Conservation (phyloP, 2,888 invertebrate species). For the Drosophila antonietae region DNA sequence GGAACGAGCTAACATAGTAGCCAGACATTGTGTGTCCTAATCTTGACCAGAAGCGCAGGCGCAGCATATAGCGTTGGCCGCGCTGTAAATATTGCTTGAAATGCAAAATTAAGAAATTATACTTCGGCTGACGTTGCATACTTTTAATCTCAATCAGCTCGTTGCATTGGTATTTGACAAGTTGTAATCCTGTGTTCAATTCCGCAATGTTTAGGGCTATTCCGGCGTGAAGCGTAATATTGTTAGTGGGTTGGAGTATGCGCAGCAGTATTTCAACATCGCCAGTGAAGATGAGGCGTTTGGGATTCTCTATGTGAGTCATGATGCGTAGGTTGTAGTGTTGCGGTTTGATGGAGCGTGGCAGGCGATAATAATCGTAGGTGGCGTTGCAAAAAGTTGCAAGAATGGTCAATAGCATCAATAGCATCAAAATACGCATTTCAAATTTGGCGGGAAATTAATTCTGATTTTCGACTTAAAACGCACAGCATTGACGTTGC, state of each 20-base stretch:
- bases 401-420: conserved; percentile 19
- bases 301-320: conserved; percentile 83
- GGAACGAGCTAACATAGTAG: conserved; percentile 89
- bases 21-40: conserved; percentile 88
- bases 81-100: conserved; percentile 85
- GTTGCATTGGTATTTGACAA: not conserved
- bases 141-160: conserved; percentile 70
- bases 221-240: conserved; percentile 88
- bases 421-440: conserved; percentile 31
- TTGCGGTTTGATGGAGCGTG: conserved; percentile 82
- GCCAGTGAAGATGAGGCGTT: conserved; percentile 83
- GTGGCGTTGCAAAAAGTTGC: conserved; percentile 25
- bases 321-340: conserved; percentile 84
- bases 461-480: conserved; percentile 31
- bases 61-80: conserved; percentile 85
- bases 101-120: conserved; percentile 87
- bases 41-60: conserved; percentile 87
- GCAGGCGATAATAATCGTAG: conserved; percentile 81
- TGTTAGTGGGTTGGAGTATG: conserved; percentile 85
- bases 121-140: conserved; percentile 85
- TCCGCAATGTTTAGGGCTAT: conserved; percentile 18
- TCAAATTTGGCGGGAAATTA: conserved; percentile 1
- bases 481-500: conserved; percentile 22
- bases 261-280: conserved; percentile 83
- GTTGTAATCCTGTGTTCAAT: conserved; percentile 9